phyloP scores from a whole-genome alignment of 2,888 invertebrate genomes.

The Kryphioiulus occultus region DNA sequence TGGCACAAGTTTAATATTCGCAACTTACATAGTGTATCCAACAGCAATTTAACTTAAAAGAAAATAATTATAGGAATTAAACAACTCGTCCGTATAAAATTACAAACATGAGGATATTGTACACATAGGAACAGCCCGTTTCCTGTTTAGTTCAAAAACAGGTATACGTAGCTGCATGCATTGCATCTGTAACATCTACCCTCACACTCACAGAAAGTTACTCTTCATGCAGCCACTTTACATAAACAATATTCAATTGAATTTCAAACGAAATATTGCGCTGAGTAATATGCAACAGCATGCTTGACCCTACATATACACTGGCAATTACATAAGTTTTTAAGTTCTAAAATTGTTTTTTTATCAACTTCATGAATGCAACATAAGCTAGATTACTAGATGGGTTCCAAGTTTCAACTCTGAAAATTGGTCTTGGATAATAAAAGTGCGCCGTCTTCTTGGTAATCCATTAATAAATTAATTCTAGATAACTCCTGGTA shows the following conservation, averaged over 20 bases:
- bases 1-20: conserved; percentile 38
- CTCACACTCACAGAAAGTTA: not conserved
- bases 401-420: not conserved
- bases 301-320: not conserved
- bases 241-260: not conserved
- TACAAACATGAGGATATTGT: not conserved
- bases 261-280: not conserved
- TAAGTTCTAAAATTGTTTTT: not conserved
- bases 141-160: not conserved
- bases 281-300: not conserved
- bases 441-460: not conserved
- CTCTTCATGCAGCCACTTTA: not conserved
- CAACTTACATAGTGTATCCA: conserved; percentile 17
- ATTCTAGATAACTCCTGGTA: conserved; percentile 29
- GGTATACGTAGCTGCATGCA: not conserved
- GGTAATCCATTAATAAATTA: conserved; percentile 9
- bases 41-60: not conserved
- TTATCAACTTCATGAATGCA: not conserved
- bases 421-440: not conserved
- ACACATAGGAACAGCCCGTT: conserved; percentile 18
- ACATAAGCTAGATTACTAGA: not conserved
- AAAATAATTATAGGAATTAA: not conserved
- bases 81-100: conserved; percentile 18
- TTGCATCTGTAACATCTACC: not conserved
- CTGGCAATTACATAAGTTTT: not conserved